Base-by-base conservation (phyloP, 2,797 vertebrate species). In the Gallinago nigripennis region DNA sequence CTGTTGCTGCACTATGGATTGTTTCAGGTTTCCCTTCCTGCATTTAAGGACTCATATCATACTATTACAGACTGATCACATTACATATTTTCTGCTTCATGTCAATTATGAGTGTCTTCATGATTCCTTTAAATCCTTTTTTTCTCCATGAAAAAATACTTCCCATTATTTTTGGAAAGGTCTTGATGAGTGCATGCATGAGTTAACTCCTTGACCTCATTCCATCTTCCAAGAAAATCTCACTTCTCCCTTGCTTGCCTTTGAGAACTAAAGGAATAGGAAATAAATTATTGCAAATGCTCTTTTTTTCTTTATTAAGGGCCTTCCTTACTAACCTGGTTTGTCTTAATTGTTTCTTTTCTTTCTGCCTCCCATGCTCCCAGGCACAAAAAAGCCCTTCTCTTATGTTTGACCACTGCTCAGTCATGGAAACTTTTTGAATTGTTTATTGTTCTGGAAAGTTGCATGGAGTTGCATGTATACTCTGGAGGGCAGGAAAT, bases 191-290 rank as follows among this genome's bases (percentile, higher is more conserved):
- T 83, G 41, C 48, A 63, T 1, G 13, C 85, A 66, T 37, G n/a
- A 89, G 91, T 94, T 94, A 96, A 91, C 79, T 78, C 46, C 50
- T 86, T 95, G 83, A 92, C 84, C 81, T 95, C 88, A 87, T 97
- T 94, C 85, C n/a, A 18, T 92, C 73, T 94, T 86, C 54, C 54
- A 71, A 48, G 79, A 68, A 94, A 83, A 83, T 86, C 50, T 87
- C 68, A 64, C 51, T 88, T 95, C 68, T 92, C 53, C 33, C 66
- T 90, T 77, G 54, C 54, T 79, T 91, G 61, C 79, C 84, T 94
- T 78, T 93, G 72, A 88, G 82, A 88, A 89, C 66, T 84, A 48
- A 54, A 86, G 51, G 58, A 95, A 89, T 51, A 92, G n/a, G 88
- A 92, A 92, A 88, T 93, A 91, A 92, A 71, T 86, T 90, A 81